These are phyloP conservation scores for Leptopilina myrica DNA, from an alignment of 2,888 invertebrate genomes.

Conservation along the genomic window DNA sequence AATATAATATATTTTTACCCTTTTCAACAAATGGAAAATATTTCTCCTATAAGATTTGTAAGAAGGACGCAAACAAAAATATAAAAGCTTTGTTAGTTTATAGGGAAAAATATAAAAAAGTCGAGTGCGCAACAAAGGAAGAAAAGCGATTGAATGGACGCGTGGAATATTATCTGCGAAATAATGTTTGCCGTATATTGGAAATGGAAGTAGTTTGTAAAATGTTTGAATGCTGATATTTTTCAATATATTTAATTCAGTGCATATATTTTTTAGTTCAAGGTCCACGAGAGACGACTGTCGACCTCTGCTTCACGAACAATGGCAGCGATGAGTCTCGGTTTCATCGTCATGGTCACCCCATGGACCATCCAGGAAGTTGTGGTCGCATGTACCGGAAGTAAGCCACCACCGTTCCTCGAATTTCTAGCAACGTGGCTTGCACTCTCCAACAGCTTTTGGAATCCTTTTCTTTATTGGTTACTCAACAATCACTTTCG, in stretches of 20 bases:
- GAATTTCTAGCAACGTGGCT: slow-evolving; percentile 93
- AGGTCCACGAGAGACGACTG: slow-evolving; percentile 83
- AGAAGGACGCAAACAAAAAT: no score
- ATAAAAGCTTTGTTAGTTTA: not conserved
- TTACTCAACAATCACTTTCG: slow-evolving; percentile 91
- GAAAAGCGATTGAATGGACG: no score
- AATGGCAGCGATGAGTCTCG: slow-evolving; percentile 94
- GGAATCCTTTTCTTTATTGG: slow-evolving; percentile 95
- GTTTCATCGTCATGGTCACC: slow-evolving; percentile 93
- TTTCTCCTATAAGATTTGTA: no score
- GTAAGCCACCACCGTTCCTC: slow-evolving; percentile 88
- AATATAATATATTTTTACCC: no score
- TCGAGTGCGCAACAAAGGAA: no score
- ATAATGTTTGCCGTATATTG: not conserved
- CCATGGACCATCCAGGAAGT: slow-evolving; percentile 95
- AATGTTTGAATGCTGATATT: slow-evolving; percentile 12
- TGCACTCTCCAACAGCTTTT: slow-evolving; percentile 91
- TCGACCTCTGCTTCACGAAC: slow-evolving; percentile 90
- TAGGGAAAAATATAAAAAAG: not conserved
- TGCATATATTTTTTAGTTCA: slow-evolving; percentile 75
- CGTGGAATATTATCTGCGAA: not conserved
- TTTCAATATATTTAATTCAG: not conserved
- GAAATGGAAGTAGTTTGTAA: not conserved
- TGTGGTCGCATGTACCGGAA: slow-evolving; percentile 92
- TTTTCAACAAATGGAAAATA: no score